Conservation (phyloP, 2,113 vertebrate genomes). For the Cololabis saira region DNA sequence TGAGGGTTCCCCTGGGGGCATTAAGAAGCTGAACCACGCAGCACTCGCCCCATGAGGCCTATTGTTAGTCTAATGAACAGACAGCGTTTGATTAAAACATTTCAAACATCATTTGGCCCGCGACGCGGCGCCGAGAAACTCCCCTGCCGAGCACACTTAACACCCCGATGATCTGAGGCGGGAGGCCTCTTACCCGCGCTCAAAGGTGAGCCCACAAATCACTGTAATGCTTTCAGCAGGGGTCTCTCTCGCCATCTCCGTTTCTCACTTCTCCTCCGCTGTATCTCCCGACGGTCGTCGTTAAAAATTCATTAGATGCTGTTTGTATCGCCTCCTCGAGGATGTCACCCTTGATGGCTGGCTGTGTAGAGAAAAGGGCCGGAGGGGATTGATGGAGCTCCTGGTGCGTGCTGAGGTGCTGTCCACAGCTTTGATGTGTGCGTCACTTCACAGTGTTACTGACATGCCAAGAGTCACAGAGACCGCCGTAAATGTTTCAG, state of each 20-base stretch:
- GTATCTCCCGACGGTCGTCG: conserved; percentile 46
- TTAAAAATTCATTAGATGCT: conserved; percentile 81
- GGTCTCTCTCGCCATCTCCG: conserved; percentile 34
- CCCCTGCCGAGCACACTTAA: conserved; percentile 77
- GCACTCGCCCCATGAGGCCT: conserved; percentile 62
- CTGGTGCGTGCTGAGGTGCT: conserved; percentile 48
- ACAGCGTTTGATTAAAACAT: conserved; percentile 84
- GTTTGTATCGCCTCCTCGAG: conserved; percentile 72
- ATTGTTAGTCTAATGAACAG: conserved; percentile 85
- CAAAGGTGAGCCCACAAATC: conserved; percentile 81
- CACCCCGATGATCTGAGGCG: conserved; percentile 67
- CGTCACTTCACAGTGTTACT: conserved; percentile 37
- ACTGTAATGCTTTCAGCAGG: conserved; percentile 70
- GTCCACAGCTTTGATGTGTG: conserved; percentile 42
- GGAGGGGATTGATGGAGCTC: conserved; percentile 64
- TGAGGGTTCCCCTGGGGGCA: conserved; percentile 72
- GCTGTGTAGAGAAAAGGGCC: conserved; percentile 55
- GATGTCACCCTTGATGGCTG: conserved; percentile 73
- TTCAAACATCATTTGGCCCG: conserved; percentile 83
- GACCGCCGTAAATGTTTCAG: conserved; percentile 25
- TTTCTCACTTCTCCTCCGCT: conserved; percentile 31
- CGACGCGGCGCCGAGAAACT: conserved; percentile 72
- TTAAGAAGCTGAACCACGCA: conserved; percentile 70
- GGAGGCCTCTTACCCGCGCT: conserved; percentile 57
- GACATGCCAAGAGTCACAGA: conserved; percentile 31